Base-by-base conservation (phyloP, 2,113 vertebrate species). In the Nothocercus julius region DNA sequence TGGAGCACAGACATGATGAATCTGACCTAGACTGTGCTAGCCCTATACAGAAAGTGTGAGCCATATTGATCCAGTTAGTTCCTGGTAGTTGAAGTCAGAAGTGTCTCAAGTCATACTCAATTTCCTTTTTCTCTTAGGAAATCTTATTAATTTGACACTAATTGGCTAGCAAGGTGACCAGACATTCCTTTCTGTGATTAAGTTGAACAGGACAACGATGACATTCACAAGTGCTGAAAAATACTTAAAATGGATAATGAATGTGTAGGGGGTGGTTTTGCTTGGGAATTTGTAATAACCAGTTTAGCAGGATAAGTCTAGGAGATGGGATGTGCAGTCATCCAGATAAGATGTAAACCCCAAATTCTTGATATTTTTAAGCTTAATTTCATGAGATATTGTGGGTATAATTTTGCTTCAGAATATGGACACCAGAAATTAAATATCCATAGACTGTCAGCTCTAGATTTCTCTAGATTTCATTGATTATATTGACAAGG, bases 31-130 rank as follows among this genome's bases (percentile, higher is more conserved):
- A 38, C 5, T 38, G 4, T 19, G 9, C 13, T 44, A 82, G 7
- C 13, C 30, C 38, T 64, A 18, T 24, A 64, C 5, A 59, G 61
- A 0, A 1, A 36, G 15, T 30, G 4, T 34, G 21, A 2, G 5
- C 34, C 40, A n/a, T 36, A n/a, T 12, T 53, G 34, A 53, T 54
- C 17, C 30, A 32, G 13, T 14, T 27, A 28, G 11, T 47, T 87
- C n/a, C 4, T 25, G 2, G 8, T 24, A 28, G 24, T 36, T 64
- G 62, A 79, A 64, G 44, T 70, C 44, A 44, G 22, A 87, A 66
- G 59, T 82, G 4, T 24, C 44, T 66, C 22, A 82, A 63, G 17
- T 49, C 13, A n/a, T 27, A n/a, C 25, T 6, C 36, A 80, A 56
- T 5, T 47, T 77, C 9, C 11, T 76, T 58, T 73, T 49, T 28